Percentiles rank a stretch among this genome's conserved stretches.
Evolutionary conservation across 2,113 vertebrate species (phyloP).

Genomic region (Rana temporaria): DNA sequence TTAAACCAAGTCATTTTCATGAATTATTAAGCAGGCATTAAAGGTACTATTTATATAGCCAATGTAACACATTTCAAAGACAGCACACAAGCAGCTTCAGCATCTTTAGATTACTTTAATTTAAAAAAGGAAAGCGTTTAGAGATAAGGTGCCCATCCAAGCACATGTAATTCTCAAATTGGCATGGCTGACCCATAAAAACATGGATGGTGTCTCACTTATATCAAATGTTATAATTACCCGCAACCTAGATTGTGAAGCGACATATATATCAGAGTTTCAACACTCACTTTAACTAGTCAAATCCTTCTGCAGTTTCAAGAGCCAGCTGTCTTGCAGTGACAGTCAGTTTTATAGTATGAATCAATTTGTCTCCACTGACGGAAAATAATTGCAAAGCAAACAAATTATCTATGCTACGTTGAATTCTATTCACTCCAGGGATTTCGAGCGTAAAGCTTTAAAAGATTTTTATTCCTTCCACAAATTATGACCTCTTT

Average conservation of each 20-base stretch:
- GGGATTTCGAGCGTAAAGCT: constrained; percentile 73
- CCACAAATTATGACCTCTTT: constrained; percentile 59
- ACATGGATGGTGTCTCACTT: constrained; percentile 31
- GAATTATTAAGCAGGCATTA: constrained; percentile 54
- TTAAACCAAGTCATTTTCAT: constrained; percentile 55
- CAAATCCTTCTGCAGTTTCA: constrained; percentile 70
- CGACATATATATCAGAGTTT: constrained; percentile 55
- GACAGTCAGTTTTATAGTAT: constrained; percentile 77
- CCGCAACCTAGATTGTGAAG: constrained; percentile 31
- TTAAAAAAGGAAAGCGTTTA: constrained; percentile 38
- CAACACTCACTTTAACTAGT: constrained; percentile 66
- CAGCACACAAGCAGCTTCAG: constrained; percentile 29
- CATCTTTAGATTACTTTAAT: constrained; percentile 38
- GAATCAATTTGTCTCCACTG: constrained; percentile 96
- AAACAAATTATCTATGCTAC: constrained; percentile 93
- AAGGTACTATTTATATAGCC: constrained; percentile 44
- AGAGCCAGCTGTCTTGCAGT: constrained; percentile 67
- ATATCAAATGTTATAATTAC: constrained; percentile 45
- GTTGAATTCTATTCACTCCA: constrained; percentile 81
- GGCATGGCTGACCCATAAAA: constrained; percentile 23
- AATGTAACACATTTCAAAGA: constrained; percentile 38
- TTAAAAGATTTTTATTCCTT: constrained; percentile 62
- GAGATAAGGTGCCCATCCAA: constrained; percentile 18
- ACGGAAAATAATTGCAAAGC: constrained; percentile 96
- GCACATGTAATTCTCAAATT: constrained; percentile 36